phyloP scores from a whole-genome alignment of 2,797 vertebrate genomes.

The Toxotes lorentzi region DNA sequence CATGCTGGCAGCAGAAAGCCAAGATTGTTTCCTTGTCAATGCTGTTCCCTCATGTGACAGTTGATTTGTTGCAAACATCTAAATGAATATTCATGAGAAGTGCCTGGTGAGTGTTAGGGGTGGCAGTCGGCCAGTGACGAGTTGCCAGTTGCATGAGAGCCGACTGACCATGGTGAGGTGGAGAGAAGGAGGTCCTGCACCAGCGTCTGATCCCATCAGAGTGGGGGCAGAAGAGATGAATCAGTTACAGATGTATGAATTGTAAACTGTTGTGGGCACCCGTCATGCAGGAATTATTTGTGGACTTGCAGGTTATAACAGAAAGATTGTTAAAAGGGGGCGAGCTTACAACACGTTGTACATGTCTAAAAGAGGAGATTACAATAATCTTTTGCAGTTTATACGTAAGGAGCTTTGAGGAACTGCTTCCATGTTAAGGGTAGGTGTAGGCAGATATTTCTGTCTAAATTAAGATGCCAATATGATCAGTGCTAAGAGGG shows the following conservation, averaged over 20 bases:
- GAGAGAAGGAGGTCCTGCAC: constrained; percentile 2
- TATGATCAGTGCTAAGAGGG: neutral
- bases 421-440: neutral
- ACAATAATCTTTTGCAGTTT: constrained; percentile 1
- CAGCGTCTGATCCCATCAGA: constrained; percentile 6
- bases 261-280: neutral
- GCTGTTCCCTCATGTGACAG: constrained; percentile 13
- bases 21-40: constrained; percentile 7
- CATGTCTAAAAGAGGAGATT: constrained; percentile 27
- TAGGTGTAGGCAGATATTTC: neutral
- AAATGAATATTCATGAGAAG: constrained; percentile 35
- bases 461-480: constrained; percentile 10
- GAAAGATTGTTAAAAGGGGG: constrained; percentile 32
- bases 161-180: neutral
- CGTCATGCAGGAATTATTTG: constrained; percentile 73
- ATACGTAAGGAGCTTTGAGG: neutral
- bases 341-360: constrained; percentile 45
- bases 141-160: constrained; percentile 19
- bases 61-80: constrained; percentile 12
- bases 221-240: constrained; percentile 51
- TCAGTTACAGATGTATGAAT: constrained; percentile 67
- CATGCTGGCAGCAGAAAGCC: constrained; percentile 14
- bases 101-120: constrained; percentile 34
- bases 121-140: neutral
- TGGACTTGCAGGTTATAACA: constrained; percentile 50